Base-by-base conservation (phyloP, 2,113 vertebrate genomes). In the Petaurus breviceps region DNA sequence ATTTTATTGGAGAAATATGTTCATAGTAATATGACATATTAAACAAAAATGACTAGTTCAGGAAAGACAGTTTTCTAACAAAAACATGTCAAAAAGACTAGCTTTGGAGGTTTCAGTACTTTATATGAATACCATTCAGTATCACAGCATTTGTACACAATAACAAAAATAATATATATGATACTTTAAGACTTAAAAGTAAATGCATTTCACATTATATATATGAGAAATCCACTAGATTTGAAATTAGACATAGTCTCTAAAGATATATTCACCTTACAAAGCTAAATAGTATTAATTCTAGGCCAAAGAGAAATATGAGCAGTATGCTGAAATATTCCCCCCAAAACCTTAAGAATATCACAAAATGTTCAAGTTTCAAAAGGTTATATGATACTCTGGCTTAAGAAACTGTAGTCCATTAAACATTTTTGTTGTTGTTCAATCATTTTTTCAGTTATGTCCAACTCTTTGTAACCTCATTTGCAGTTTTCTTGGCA, bases 251-350 rank as follows among this genome's bases (percentile, higher is more conserved):
- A 68, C 51, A 61, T 23, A 92, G 37, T 37, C 61, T 37, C 4
- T 52, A 61, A 54, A 89, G 19, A 61, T n/a, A 47, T 96, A 94
- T 25, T 93, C 95, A 53, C 3, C 90, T 3, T 95, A 14, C 28
- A 93, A 68, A 92, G 90, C 84, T 94, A n/a, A 97, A 89, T 47
- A 12, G 26, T 91, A 24, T 50, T 50, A 94, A 91, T 97, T 93
- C 49, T 28, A 97, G 93, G 51, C 22, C 57, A 95, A 84, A 84
- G 95, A 91, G 2, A 92, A 54, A 2, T 22, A 49, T 90, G 54
- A 96, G 49, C 49, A 61, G 94, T 89, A 61, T 96, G 37, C 14
- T 90, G 93, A 93, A 93, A 97, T 89, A n/a, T 89, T 93, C 49
- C 9, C 28, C 31, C 4, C 52, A 25, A 50, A 94, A 91, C 92